These are phyloP conservation scores for Poeciliopsis gracilis DNA, from an alignment of 2,797 vertebrate species.

Conservation along the genomic window DNA sequence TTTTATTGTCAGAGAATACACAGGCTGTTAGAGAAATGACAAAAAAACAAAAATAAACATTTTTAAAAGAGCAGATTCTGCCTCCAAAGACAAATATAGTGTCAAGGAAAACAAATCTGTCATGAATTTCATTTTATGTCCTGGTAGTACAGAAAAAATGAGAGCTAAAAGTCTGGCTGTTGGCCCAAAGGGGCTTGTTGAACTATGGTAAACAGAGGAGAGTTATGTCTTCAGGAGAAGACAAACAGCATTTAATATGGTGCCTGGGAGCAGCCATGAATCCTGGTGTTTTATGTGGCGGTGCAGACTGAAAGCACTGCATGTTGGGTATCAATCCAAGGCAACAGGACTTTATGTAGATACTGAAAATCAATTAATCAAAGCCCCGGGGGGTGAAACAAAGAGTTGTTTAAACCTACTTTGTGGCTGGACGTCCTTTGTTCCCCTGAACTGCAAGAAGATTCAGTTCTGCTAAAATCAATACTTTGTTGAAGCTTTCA, in stretches of 20 bases:
- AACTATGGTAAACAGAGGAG: slow-evolving; percentile 52
- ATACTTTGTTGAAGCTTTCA: slow-evolving; percentile 42
- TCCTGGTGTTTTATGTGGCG: slow-evolving; percentile 32
- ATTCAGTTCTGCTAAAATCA: slow-evolving; percentile 25
- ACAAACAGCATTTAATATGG: slow-evolving; percentile 54
- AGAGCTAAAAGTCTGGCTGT: slow-evolving; percentile 32
- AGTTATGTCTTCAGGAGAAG: slow-evolving; percentile 46
- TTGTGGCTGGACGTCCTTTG: slow-evolving; percentile 28
- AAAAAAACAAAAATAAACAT: neutral
- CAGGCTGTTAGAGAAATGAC: neutral
- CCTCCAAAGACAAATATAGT: slow-evolving; percentile 19
- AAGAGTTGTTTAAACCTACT: slow-evolving; percentile 25
- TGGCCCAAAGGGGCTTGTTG: slow-evolving; percentile 40
- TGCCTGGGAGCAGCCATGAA: slow-evolving; percentile 28
- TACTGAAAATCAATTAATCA: slow-evolving; percentile 66
- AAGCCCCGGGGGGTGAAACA: slow-evolving; percentile 40
- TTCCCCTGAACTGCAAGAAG: slow-evolving; percentile 30
- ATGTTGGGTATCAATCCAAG: slow-evolving; percentile 23
- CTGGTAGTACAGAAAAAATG: slow-evolving; percentile 27
- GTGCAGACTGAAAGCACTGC: slow-evolving; percentile 4
- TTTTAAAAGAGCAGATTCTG: slow-evolving; percentile 15
- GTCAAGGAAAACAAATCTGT: slow-evolving; percentile 9
- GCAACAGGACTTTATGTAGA: slow-evolving; percentile 32
- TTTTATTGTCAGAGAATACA: neutral
- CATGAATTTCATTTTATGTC: slow-evolving; percentile 28